Percentiles rank a stretch among this genome's conserved stretches.
These are phyloP conservation scores for Mandrillus leucophaeus DNA, from an alignment of 2,113 vertebrate genomes.

Conservation along the genomic window DNA sequence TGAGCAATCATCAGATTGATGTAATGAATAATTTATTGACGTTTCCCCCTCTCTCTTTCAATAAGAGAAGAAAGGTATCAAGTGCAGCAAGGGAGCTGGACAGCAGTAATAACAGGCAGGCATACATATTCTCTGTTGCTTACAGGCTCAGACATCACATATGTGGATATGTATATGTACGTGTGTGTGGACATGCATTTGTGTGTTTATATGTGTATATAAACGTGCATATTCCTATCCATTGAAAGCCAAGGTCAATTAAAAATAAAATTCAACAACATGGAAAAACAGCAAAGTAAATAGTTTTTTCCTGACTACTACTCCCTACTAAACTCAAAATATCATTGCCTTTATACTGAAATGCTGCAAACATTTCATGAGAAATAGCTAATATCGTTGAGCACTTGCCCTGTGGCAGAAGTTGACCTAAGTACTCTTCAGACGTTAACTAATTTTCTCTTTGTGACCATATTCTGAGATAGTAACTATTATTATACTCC, in stretches of 20 bases:
- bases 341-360: not conserved
- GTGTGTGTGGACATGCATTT: not conserved
- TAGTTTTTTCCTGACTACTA: not conserved
- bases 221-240: not conserved
- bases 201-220: not conserved
- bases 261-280: conserved; percentile 33
- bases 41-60: not conserved
- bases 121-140: not conserved
- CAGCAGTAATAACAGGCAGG: not conserved
- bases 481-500: not conserved
- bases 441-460: not conserved
- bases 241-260: conserved; percentile 7
- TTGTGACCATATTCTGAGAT: not conserved
- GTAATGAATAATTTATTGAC: conserved; percentile 81
- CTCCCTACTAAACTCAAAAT: conserved; percentile 19
- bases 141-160: not conserved
- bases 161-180: not conserved
- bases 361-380: not conserved
- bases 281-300: not conserved
- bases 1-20: conserved; percentile 75
- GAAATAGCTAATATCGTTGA: not conserved
- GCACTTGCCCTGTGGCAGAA: not conserved
- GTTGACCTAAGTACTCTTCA: not conserved
- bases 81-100: not conserved
- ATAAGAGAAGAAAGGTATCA: conserved; percentile 50